Evolutionary conservation across 2,888 invertebrate species (phyloP), one percentile per base, ranked within the genome.

Genomic region (Thysanoteuthis rhombus): DNA sequence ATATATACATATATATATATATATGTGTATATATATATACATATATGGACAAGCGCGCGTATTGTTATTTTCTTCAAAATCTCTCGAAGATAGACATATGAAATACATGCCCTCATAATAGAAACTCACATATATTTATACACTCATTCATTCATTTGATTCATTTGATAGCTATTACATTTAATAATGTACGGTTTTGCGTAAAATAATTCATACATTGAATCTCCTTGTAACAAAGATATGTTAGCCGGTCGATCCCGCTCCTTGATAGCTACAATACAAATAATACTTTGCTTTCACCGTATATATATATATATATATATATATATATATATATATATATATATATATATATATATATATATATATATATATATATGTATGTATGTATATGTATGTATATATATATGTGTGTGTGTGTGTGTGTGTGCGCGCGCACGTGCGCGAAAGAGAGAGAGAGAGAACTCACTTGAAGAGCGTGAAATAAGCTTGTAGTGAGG

Each of bases 271-370:
- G n/a, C n/a, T n/a, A n/a, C n/a, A n/a, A n/a, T n/a, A n/a, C n/a
- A n/a, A n/a, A n/a, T n/a, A n/a, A n/a, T n/a, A n/a, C n/a, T n/a
- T n/a, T n/a, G n/a, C n/a, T n/a, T n/a, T n/a, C 0, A 12, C 10
- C 28, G 4, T 38, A 90, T 25, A 90, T 38, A 90, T 38, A 90
- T 38, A 90, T 16, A 90, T 39, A 90, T 16, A 28, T 22, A 90
- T 39, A 39, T 38, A 90, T 25, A 39, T 25, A 90, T 90, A 90
- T 90, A 90, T 75, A 90, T 90, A 90, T 90, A 90, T 90, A 90
- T 75, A 75, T 75, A 75, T 75, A 75, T 75, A 75, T 75, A 75
- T 75, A 75, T 75, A 75, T 75, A 90, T 90, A 90, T 39, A 28
- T 22, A 40, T 39, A 36, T 19, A 40, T 39, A 90, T 39, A 90